Evolutionary conservation across 2,888 invertebrate species (phyloP).

Genomic region (Panorpa germanica): DNA sequence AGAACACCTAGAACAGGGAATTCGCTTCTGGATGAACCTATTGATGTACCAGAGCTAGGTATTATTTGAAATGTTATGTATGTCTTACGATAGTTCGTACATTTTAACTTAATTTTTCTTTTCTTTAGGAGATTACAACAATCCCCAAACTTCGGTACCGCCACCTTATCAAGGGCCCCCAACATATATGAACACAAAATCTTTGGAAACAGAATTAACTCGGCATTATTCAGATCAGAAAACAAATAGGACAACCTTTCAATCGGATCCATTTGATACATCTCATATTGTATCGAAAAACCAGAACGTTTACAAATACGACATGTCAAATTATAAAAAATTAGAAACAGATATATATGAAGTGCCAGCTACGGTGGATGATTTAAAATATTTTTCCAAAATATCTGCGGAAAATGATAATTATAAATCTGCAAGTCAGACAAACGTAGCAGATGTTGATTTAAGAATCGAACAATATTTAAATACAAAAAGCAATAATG

Average conservation of each 20-base stretch:
- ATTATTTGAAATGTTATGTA: constrained; percentile 16
- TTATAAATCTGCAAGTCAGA: no score
- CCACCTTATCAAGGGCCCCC: constrained; percentile 34
- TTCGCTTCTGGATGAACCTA: constrained; percentile 54
- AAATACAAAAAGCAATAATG: no score
- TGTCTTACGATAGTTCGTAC: constrained; percentile 1
- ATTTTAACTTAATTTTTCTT: constrained; percentile 27
- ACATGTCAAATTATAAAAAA: no score
- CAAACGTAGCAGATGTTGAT: no score
- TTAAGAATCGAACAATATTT: no score
- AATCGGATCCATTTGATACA: constrained; percentile 51
- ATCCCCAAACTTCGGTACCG: constrained; percentile 19
- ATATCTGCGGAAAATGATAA: no score
- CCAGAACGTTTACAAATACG: no score
- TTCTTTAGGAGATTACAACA: constrained; percentile 14
- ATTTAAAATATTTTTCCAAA: no score
- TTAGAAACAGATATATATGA: no score
- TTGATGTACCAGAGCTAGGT: constrained; percentile 45
- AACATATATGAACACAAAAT: constrained; percentile 30
- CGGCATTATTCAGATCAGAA: constrained; percentile 8
- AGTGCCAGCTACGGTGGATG: no score
- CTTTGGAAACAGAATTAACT: constrained; percentile 14
- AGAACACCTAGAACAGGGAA: constrained; percentile 18
- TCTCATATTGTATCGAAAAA: constrained; percentile 23
- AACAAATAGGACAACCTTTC: constrained; percentile 11